Evolutionary conservation across 2,888 invertebrate species (phyloP).

Genomic region (Tupiocoris notatus): DNA sequence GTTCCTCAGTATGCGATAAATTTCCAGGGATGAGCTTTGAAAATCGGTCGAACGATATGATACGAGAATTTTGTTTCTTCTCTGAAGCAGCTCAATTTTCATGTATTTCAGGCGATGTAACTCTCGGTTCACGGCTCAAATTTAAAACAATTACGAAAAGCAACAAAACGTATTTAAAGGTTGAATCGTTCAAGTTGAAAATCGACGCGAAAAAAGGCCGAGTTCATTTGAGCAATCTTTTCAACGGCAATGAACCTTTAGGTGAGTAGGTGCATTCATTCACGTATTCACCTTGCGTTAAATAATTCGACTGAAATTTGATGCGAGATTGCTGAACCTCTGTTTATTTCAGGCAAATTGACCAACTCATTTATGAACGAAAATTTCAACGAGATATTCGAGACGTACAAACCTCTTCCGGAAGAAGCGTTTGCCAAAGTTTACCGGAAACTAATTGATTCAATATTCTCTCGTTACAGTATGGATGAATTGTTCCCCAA

Average conservation of each 20-base stretch:
- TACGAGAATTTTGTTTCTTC: too few species aligned
- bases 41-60: too few species aligned
- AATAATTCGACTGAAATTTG: neutral
- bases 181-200: constrained; percentile 37
- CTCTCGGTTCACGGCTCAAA: constrained; percentile 13
- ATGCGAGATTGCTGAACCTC: neutral
- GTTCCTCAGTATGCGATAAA: too few species aligned
- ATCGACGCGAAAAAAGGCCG: constrained; percentile 43
- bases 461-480: constrained; percentile 40
- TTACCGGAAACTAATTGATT: constrained; percentile 9
- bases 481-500: constrained; percentile 44
- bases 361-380: constrained; percentile 47
- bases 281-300: too few species aligned
- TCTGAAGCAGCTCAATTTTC: too few species aligned
- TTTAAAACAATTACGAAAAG: constrained; percentile 37
- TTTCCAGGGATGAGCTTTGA: too few species aligned
- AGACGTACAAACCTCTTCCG: constrained; percentile 44
- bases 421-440: constrained; percentile 45
- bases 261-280: too few species aligned
- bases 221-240: constrained; percentile 44
- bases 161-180: constrained; percentile 35
- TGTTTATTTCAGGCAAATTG: constrained; percentile 42
- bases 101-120: constrained; percentile 47
- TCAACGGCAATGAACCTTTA: constrained; percentile 45
- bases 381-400: constrained; percentile 46